phyloP scores from a whole-genome alignment of 1,140 invertebrate genomes.

The Leptestheria dahalacensis region DNA sequence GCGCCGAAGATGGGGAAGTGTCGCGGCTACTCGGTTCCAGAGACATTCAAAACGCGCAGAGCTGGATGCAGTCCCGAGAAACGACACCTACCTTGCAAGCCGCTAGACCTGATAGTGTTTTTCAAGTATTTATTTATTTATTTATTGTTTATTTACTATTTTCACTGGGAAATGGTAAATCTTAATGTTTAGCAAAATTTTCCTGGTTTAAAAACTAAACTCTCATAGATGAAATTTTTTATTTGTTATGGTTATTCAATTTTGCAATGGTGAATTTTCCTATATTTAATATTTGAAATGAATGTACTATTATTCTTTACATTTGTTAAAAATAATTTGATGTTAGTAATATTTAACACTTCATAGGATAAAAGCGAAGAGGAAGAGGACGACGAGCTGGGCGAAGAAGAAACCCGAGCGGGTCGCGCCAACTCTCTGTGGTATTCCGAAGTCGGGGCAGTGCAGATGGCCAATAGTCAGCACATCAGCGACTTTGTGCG shows the following conservation, averaged over 20 bases:
- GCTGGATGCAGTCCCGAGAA: constrained; percentile 3
- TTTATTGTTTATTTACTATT: neutral
- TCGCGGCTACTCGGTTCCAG: constrained; percentile 1
- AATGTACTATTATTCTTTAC: no score
- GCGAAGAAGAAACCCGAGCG: neutral
- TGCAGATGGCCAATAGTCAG: constrained; percentile 37
- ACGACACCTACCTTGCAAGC: neutral
- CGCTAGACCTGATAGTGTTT: constrained; percentile 1
- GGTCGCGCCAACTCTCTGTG: constrained; percentile 18
- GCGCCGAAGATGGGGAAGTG: constrained; percentile 13
- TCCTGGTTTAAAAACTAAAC: no score
- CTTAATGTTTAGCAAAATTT: neutral
- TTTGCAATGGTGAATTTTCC: no score
- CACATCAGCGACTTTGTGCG: constrained; percentile 42
- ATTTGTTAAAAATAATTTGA: no score
- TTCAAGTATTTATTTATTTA: neutral
- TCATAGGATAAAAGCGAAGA: constrained; percentile 17
- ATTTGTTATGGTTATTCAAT: no score
- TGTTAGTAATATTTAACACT: no score
- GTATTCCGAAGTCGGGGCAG: constrained; percentile 36
- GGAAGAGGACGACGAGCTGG: constrained; percentile 5
- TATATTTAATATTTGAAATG: no score
- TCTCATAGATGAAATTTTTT: no score
- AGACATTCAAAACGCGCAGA: neutral
- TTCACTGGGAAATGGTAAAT: neutral